Evolutionary conservation across 2,797 vertebrate genomes (phyloP), one percentile per base, ranked within the genome.

Genomic region (Acrocephalus scirpaceus): DNA sequence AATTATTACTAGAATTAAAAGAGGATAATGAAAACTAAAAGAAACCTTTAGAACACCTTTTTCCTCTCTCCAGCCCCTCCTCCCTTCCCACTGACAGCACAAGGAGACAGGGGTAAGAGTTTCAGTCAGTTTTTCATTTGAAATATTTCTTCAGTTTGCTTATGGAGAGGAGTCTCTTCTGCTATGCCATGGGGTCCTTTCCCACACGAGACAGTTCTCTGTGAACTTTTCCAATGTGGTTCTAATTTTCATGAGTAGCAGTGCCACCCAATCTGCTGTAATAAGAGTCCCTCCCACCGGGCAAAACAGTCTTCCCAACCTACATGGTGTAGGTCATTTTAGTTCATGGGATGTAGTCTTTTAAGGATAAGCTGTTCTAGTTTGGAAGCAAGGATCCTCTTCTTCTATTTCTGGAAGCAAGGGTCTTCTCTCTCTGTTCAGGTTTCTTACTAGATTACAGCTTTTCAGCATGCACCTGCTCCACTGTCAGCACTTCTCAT

Each of bases 231-330:
- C 14, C 58, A 40, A 5, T 0, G 0, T 51, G 23, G 22, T 16
- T 32, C 29, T 62, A n/a, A n/a, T 51, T 27, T n/a, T 42, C 23
- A 62, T 2, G 5, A 76, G 47, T 13, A 51, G 30, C 57, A 75
- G 14, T 21, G 23, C 13, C 0, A 0, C 36, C 21, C 4, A 2
- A 5, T 22, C 29, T 19, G 13, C 34, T 61, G 29, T 32, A 48
- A 20, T 2, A 1, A 16, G 22, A 32, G 13, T 32, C 6, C 16
- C 22, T 61, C 36, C 5, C 27, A 20, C 2, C 0, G 8, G 11
- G 29, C 29, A 40, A 75, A 61, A 50, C 6, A 26, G 27, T 32
- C 16, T 16, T 48, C 29, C 29, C 56, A 25, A 50, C 27, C 29
- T 27, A 21, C 6, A n/a, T 7, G 23, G 23, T 0, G 1, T 21